Conservation (phyloP, 2,797 vertebrate genomes). For the Toxotes lorentzi region DNA sequence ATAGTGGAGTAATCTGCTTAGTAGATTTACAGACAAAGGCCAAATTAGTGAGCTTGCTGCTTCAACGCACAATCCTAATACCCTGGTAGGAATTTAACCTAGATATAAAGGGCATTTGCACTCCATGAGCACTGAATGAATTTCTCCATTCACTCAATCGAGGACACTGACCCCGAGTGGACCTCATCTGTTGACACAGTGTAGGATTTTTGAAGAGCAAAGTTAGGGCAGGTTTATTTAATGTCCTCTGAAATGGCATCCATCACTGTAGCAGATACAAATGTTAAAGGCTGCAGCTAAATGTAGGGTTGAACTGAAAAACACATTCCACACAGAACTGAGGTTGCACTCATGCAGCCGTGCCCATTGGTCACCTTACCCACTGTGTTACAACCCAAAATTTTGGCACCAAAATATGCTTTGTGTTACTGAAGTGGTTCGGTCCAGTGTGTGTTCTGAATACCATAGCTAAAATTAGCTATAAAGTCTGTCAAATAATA, state of each 20-base stretch:
- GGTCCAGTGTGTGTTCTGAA: not conserved
- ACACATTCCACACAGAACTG: slow-evolving; percentile 10
- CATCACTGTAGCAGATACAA: not conserved
- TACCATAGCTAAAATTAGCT: not conserved
- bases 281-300: not conserved
- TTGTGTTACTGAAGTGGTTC: not conserved
- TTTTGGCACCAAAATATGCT: not conserved
- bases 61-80: slow-evolving; percentile 52
- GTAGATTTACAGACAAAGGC: slow-evolving; percentile 44
- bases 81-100: slow-evolving; percentile 22
- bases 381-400: slow-evolving; percentile 10
- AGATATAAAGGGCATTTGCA: slow-evolving; percentile 31
- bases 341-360: not conserved
- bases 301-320: slow-evolving; percentile 3
- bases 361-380: slow-evolving; percentile 17
- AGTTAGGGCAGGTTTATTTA: not conserved
- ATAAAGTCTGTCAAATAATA: not conserved
- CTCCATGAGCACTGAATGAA: slow-evolving; percentile 18
- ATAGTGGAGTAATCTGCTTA: slow-evolving; percentile 29
- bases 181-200: slow-evolving; percentile 7
- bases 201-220: not conserved
- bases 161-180: slow-evolving; percentile 2
- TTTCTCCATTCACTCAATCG: slow-evolving; percentile 1
- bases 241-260: not conserved
- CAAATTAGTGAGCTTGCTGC: slow-evolving; percentile 53